These are phyloP conservation scores for Pollenia griseotomentosa DNA, from an alignment of 2,888 invertebrate species.

Conservation along the genomic window DNA sequence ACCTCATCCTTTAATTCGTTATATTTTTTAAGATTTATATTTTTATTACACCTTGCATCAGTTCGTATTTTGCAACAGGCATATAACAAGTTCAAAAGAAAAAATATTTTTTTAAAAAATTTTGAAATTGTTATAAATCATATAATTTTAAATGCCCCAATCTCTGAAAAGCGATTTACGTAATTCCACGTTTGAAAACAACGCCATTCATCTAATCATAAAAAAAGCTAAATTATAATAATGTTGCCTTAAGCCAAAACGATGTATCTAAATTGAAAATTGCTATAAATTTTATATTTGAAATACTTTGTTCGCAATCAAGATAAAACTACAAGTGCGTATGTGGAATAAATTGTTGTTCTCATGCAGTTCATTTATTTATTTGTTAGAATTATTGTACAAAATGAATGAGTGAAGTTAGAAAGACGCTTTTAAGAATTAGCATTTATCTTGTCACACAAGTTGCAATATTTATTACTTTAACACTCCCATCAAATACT, in stretches of 20 bases:
- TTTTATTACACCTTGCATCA: too few relatives aligned
- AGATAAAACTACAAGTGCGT: slow-evolving; percentile 28
- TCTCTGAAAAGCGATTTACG: neutral
- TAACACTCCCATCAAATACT: slow-evolving; percentile 34
- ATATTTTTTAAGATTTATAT: neutral
- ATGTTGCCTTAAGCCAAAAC: slow-evolving; percentile 18
- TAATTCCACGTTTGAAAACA: slow-evolving; percentile 18
- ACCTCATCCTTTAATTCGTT: neutral
- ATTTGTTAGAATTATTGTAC: neutral
- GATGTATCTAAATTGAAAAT: slow-evolving; percentile 37
- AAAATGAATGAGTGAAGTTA: neutral
- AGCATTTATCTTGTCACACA: slow-evolving; percentile 40
- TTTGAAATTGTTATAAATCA: slow-evolving; percentile 20
- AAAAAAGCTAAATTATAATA: slow-evolving; percentile 10
- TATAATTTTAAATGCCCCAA: slow-evolving; percentile 23
- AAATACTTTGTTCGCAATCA: slow-evolving; percentile 6
- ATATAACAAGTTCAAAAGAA: too few relatives aligned
- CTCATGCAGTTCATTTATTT: slow-evolving; percentile 21
- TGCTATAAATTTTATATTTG: slow-evolving; percentile 30
- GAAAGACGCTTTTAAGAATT: slow-evolving; percentile 26
- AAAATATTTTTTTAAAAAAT: neutral
- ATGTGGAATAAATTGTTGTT: slow-evolving; percentile 9
- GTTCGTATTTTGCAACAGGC: too few relatives aligned
- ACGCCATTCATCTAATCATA: neutral
- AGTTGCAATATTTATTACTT: slow-evolving; percentile 39